Base-by-base conservation (phyloP, 2,113 vertebrate species). In the Myrmecophaga tridactyla region DNA sequence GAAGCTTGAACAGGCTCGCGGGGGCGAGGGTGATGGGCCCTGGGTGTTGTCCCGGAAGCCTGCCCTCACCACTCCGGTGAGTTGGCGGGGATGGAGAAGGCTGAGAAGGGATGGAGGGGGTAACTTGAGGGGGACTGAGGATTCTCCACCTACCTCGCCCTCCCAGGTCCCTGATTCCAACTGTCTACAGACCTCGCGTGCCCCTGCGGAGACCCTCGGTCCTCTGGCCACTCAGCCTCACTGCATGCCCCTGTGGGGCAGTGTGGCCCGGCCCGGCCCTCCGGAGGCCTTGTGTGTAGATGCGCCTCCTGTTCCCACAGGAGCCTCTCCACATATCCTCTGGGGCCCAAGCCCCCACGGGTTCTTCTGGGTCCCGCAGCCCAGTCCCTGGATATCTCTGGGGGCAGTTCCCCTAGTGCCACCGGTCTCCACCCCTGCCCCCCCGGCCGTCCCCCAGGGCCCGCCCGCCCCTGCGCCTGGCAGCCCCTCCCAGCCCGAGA, bases 1-100 rank as follows among this genome's bases (percentile, higher is more conserved):
- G 92, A 99, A 99, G 96, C 98, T 99, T 97, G 99, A 99, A 86
- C 98, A 98, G 95, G 98, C 99, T 41, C 98, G 94, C 56, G 95
- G 98, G 60, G 83, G 93, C 87, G 46, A 97, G 83, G 88, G 95
- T n/a, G 93, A 96, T 0, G 77, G 97, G 62, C 31, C 85, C 77
- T 96, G 96, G 96, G 90, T 94, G 75, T 36, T 23, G 36, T 53
- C 94, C 6, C 39, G 4, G 56, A 85, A 62, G 39, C 65, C 81
- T 63, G 48, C 85, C 84, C 67, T 70, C 60, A 76, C 56, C 77
- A 62, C 96, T 60, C 46, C 5, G 70, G 94, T 96, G 62, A 94
- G 86, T 56, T 43, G 65, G 51, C 29, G 58, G 29, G 70, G 15
- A 53, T 21, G 36, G 88, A 63, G 62, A 27, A 58, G 43, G 25